Conservation (phyloP, 2,113 vertebrate species). For the Delphinus delphis region DNA sequence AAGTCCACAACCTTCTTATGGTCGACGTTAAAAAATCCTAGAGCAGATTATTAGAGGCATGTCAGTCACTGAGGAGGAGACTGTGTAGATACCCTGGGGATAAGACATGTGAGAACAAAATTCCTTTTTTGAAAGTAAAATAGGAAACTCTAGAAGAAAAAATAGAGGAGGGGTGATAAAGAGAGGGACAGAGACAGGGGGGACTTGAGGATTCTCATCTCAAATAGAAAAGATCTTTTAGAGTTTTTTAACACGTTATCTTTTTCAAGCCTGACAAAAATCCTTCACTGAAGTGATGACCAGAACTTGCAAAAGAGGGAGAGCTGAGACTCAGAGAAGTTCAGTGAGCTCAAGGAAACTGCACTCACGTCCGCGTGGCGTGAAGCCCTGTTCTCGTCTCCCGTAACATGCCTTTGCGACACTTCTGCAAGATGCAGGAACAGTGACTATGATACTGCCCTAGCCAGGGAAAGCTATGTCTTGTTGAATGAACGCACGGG, state of each 20-base stretch:
- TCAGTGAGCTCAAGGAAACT: accelerated
- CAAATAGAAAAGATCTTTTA: background rate
- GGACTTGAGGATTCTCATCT: background rate
- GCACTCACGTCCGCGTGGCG: background rate
- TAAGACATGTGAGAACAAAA: background rate
- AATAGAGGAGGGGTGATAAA: background rate
- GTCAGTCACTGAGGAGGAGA: background rate
- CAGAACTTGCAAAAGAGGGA: background rate
- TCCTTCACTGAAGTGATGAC: too few species aligned
- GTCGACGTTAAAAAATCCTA: background rate
- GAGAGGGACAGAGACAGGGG: background rate
- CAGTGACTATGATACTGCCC: background rate
- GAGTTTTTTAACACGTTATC: background rate
- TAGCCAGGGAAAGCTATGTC: background rate
- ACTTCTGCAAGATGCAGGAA: background rate
- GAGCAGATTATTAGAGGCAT: background rate
- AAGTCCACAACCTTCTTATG: background rate
- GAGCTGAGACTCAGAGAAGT: background rate
- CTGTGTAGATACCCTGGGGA: background rate
- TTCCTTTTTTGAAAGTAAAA: background rate
- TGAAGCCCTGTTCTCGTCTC: too few species aligned
- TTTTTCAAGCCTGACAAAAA: background rate
- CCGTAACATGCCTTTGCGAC: accelerated
- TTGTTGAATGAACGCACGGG: background rate
- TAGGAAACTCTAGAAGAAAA: background rate